Evolutionary conservation across 2,888 invertebrate genomes (phyloP).

Genomic region (Lepidochrysops patricia): DNA sequence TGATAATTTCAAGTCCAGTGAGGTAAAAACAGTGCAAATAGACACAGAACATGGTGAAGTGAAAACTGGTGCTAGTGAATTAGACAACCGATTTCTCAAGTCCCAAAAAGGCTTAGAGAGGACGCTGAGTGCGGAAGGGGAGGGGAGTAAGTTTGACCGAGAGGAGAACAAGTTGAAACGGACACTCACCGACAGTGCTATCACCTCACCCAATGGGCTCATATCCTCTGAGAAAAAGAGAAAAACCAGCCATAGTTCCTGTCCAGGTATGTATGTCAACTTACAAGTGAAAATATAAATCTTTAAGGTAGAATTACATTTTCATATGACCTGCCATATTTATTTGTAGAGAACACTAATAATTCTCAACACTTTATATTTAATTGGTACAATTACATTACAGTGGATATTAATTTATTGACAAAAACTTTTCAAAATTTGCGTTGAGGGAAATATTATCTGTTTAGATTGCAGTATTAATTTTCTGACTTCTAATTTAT

Average conservation of each 20-base stretch:
- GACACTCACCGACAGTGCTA: conserved; percentile 59
- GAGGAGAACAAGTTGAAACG: conserved; percentile 56
- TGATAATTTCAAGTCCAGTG: conserved; percentile 53
- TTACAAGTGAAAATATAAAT: conserved; percentile 23
- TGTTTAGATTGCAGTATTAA: neutral
- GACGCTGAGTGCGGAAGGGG: conserved; percentile 53
- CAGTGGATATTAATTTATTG: neutral
- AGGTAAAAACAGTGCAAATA: conserved; percentile 52
- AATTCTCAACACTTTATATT: neutral
- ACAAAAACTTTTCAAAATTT: neutral
- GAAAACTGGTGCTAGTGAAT: conserved; percentile 56
- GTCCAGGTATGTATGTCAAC: conserved; percentile 55
- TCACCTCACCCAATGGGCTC: conserved; percentile 75
- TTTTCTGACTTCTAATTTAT: no score
- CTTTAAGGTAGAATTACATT: conserved; percentile 13
- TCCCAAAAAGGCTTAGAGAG: conserved; percentile 53
- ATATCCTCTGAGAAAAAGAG: conserved; percentile 77
- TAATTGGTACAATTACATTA: no score
- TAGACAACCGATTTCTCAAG: conserved; percentile 53
- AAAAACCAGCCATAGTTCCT: conserved; percentile 74
- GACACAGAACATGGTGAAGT: conserved; percentile 47
- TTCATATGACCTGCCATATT: neutral
- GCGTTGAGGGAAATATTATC: neutral
- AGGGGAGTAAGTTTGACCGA: conserved; percentile 28
- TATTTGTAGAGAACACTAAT: neutral